phyloP scores from a whole-genome alignment of 1,140 invertebrate genomes.

The Pseudomyrmex flavicornis region DNA sequence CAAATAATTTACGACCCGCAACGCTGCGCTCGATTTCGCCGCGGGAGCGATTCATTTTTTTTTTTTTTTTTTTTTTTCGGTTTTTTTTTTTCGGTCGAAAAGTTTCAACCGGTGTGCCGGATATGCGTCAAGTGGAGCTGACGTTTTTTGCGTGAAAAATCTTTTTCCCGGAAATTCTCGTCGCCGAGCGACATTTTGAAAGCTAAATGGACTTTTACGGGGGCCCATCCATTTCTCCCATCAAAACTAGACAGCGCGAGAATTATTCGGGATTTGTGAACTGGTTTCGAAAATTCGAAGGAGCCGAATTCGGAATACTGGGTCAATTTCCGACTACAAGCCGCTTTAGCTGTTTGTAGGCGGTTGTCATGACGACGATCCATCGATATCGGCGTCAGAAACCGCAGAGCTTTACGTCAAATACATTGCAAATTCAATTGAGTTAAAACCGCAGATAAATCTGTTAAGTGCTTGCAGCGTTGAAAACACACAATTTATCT shows the following conservation, averaged over 20 bases:
- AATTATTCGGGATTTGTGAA: background rate
- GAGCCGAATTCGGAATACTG: constrained; percentile 26
- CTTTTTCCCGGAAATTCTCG: background rate
- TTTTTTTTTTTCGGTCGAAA: background rate
- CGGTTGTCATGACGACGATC: constrained; percentile 44
- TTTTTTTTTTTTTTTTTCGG: constrained; percentile 7
- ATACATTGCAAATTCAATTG: constrained; percentile 26
- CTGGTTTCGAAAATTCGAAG: background rate
- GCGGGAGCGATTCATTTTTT: background rate
- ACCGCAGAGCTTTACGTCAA: constrained; percentile 7
- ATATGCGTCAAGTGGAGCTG: background rate
- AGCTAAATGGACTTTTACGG: background rate
- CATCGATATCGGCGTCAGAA: constrained; percentile 31
- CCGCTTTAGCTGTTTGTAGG: constrained; percentile 35
- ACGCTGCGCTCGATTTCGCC: background rate
- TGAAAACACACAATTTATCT: background rate
- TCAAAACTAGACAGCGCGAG: background rate
- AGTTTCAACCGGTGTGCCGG: background rate
- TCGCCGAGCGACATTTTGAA: constrained; percentile 7
- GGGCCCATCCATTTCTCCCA: background rate
- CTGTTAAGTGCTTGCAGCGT: background rate
- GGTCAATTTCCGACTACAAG: constrained; percentile 6
- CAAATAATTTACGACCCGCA: constrained; percentile 48
- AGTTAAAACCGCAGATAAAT: constrained; percentile 1
- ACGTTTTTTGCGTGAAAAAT: background rate